These are phyloP conservation scores for Chiloscyllium plagiosum DNA, from an alignment of 2,113 vertebrate genomes.

Conservation along the genomic window DNA sequence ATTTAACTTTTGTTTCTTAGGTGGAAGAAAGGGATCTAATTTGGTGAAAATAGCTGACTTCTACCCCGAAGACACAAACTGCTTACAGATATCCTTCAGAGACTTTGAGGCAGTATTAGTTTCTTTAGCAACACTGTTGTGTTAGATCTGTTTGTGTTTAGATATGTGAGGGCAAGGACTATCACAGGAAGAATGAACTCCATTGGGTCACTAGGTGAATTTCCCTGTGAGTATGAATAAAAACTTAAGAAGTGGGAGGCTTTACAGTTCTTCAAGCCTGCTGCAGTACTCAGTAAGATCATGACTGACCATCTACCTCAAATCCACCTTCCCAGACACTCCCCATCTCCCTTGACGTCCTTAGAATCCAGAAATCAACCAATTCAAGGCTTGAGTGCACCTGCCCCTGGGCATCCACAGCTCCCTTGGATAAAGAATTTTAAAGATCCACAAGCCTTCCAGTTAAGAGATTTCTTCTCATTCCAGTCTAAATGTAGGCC, in stretches of 20 bases:
- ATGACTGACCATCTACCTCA: background rate
- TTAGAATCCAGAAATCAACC: background rate
- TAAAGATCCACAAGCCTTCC: background rate
- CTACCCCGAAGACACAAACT: constrained; percentile 79
- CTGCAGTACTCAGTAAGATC: background rate
- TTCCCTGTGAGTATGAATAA: background rate
- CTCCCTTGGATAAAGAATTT: background rate
- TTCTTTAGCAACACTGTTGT: background rate
- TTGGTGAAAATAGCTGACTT: constrained; percentile 58
- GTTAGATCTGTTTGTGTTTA: background rate
- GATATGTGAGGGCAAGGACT: background rate
- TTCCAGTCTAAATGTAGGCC: background rate
- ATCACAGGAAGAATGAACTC: background rate
- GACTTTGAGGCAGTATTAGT: constrained; percentile 45
- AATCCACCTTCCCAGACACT: background rate
- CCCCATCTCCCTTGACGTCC: too few species aligned
- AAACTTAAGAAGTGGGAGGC: background rate
- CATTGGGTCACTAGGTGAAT: background rate
- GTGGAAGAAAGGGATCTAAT: constrained; percentile 51
- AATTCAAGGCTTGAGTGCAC: background rate
- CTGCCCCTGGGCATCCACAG: background rate
- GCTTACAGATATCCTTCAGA: constrained; percentile 81
- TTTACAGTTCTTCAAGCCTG: background rate
- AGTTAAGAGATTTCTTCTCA: background rate
- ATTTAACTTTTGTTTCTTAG: background rate